These are phyloP conservation scores for Acropora tenuis DNA, from an alignment of 64 coral and sea anemone genomes.

Conservation along the genomic window DNA sequence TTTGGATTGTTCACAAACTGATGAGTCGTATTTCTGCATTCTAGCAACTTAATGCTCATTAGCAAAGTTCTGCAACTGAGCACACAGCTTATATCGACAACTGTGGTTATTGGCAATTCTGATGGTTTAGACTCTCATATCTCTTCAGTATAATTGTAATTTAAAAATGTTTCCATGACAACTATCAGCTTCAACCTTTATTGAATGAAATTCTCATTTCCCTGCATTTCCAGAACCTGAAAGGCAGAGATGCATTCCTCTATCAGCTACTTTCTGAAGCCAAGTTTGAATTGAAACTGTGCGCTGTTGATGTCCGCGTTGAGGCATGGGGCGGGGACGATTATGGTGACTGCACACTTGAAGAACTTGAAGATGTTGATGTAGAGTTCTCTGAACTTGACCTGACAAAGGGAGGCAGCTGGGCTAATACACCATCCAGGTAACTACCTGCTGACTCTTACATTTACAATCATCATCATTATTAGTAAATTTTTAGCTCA, in stretches of 20 bases:
- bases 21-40: conserved; percentile 1
- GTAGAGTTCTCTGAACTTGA: conserved; percentile 58
- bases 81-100: background rate
- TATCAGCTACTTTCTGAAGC: conserved; percentile 55
- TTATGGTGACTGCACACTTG: background rate
- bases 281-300: conserved; percentile 47
- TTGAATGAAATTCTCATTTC: background rate
- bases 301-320: conserved; percentile 45
- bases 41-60: background rate
- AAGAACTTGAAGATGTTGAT: conserved; percentile 41
- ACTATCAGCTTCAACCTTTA: background rate
- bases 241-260: conserved; percentile 49
- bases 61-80: conserved; percentile 3
- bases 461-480: background rate
- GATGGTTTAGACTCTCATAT: conserved; percentile 13
- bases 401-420: conserved; percentile 47
- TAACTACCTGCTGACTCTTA: conserved; percentile 27
- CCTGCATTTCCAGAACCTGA: conserved; percentile 36
- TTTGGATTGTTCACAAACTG: conserved; percentile 18
- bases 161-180: background rate
- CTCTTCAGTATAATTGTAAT: conserved; percentile 2
- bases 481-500: background rate
- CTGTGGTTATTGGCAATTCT: conserved; percentile 8
- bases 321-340: conserved; percentile 20
- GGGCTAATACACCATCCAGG: conserved; percentile 48